These are phyloP conservation scores for Merluccius polli DNA, from an alignment of 2,797 vertebrate species.

Conservation along the genomic window DNA sequence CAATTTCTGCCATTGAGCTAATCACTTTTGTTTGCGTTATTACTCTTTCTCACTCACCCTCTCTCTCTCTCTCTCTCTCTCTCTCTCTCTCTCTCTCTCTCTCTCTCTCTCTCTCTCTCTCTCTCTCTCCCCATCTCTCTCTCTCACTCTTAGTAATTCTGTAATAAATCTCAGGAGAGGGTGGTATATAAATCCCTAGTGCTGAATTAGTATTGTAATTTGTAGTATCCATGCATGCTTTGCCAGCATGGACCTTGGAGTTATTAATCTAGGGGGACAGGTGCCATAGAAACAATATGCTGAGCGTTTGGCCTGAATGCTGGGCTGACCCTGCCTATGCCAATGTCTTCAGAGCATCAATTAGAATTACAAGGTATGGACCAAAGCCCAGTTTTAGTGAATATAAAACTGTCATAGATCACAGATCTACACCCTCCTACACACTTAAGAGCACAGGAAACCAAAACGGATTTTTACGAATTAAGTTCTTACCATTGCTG, in stretches of 20 bases:
- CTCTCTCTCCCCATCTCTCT: neutral
- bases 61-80: no score
- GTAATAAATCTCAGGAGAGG: constrained; percentile 66
- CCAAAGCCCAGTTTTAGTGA: constrained; percentile 39
- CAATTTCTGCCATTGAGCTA: constrained; percentile 72
- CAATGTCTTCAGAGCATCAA: constrained; percentile 57
- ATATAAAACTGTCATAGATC: constrained; percentile 30
- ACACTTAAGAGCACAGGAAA: constrained; percentile 13
- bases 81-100: no score
- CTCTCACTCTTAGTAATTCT: constrained; percentile 21
- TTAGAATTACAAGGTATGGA: constrained; percentile 61
- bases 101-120: no score
- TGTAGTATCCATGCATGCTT: constrained; percentile 63
- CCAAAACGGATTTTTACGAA: constrained; percentile 21
- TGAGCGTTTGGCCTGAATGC: constrained; percentile 56
- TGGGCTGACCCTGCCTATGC: constrained; percentile 52
- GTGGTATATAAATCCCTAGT: constrained; percentile 61
- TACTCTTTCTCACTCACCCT: constrained; percentile 40
- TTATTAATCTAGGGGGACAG: constrained; percentile 71
- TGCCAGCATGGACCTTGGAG: constrained; percentile 60
- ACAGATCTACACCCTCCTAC: constrained; percentile 18
- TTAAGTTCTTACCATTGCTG: no score
- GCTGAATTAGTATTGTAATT: constrained; percentile 73
- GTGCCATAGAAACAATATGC: constrained; percentile 71
- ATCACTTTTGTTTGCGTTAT: constrained; percentile 71